Evolutionary conservation across 2,888 invertebrate species (phyloP).

Genomic region (Leptinotarsa tumamoca): DNA sequence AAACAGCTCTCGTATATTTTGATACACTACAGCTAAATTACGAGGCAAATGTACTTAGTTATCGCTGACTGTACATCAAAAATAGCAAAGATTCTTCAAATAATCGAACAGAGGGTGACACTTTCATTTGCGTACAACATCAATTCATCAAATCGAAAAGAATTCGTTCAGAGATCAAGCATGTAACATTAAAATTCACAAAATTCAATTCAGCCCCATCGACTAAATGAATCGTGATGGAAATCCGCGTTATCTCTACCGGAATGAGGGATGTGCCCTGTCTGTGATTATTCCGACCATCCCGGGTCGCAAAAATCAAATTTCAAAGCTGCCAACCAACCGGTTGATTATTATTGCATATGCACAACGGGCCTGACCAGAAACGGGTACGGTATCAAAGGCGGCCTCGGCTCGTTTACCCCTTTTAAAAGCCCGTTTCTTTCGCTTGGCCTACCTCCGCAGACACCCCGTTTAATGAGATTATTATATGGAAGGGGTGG

Average conservation of each 20-base stretch:
- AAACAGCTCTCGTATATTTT: too few relatives aligned
- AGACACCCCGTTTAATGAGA: conserved; percentile 67
- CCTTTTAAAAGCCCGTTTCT: conserved; percentile 59
- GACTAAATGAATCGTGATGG: conserved; percentile 62
- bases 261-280: conserved; percentile 58
- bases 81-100: too few relatives aligned
- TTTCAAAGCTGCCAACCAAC: conserved; percentile 60
- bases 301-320: conserved; percentile 63
- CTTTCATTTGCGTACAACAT: neutral
- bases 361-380: conserved; percentile 40
- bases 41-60: too few relatives aligned
- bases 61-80: conserved; percentile 10
- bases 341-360: conserved; percentile 61
- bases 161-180: conserved; percentile 42
- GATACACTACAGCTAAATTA: too few relatives aligned
- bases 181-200: conserved; percentile 59
- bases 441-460: conserved; percentile 65
- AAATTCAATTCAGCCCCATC: conserved; percentile 60
- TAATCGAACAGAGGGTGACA: neutral
- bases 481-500: conserved; percentile 66
- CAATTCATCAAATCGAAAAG: conserved; percentile 42
- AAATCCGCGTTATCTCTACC: conserved; percentile 60
- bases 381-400: conserved; percentile 45
- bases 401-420: conserved; percentile 52
- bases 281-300: conserved; percentile 60